Evolutionary conservation across 2,888 invertebrate species (phyloP).

Genomic region (Altica lythri): DNA sequence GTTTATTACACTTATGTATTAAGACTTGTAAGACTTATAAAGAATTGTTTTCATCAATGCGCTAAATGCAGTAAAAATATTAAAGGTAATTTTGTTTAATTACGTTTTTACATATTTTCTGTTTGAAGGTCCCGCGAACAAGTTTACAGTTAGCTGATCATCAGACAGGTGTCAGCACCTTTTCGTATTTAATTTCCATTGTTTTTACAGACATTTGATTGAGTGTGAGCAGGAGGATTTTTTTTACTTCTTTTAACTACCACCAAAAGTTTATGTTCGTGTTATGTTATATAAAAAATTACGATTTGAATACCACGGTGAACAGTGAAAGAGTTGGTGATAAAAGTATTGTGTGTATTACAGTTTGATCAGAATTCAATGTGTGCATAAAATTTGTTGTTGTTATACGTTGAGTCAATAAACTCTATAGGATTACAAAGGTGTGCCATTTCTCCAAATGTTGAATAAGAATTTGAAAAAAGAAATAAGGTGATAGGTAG

Average conservation of each 20-base stretch:
- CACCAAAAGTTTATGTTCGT: conserved; percentile 17
- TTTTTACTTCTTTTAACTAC: conserved; percentile 42
- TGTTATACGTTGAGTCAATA: conserved; percentile 55
- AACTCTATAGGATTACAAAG: conserved; percentile 51
- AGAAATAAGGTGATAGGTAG: no score
- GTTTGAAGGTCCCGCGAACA: conserved; percentile 33
- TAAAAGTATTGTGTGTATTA: conserved; percentile 4
- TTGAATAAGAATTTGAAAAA: conserved; percentile 55
- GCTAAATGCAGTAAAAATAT: no score
- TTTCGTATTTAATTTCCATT: conserved; percentile 49
- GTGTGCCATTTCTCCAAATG: conserved; percentile 53
- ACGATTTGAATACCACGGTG: conserved; percentile 1
- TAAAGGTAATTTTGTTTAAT: not conserved
- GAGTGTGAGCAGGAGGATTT: conserved; percentile 37
- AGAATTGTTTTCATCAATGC: no score
- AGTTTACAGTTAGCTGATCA: conserved; percentile 21
- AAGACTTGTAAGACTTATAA: no score
- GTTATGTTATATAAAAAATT: no score
- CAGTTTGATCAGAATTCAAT: conserved; percentile 6
- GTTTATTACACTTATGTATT: no score
- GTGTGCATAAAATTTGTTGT: conserved; percentile 22
- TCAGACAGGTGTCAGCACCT: conserved; percentile 41
- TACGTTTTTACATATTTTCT: conserved; percentile 15
- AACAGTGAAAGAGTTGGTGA: not conserved
- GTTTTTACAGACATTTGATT: conserved; percentile 48